Conservation (phyloP, 1,140 invertebrate species). For the Brachionus angularis region DNA sequence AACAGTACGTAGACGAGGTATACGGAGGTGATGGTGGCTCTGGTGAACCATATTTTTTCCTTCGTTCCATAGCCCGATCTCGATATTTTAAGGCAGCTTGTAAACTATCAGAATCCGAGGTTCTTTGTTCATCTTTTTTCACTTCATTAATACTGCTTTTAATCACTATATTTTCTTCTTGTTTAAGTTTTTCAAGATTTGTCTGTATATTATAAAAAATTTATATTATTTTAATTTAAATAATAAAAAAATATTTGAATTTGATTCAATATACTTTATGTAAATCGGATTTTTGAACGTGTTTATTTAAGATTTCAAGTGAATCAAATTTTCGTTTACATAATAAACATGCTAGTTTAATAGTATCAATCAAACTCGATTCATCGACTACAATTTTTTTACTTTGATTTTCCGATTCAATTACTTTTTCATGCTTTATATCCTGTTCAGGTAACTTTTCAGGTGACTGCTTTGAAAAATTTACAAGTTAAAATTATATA, state of each 20-base stretch:
- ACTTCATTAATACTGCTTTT: slow-evolving; percentile 1
- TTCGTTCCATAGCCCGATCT: slow-evolving; percentile 88
- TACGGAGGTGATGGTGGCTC: slow-evolving; percentile 63
- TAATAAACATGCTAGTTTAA: slow-evolving; percentile 83
- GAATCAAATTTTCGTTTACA: slow-evolving; percentile 91
- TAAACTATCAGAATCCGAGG: not conserved
- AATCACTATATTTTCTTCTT: not conserved
- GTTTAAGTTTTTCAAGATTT: slow-evolving; percentile 40
- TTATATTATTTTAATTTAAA: not conserved
- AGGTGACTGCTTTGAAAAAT: no score
- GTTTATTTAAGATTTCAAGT: slow-evolving; percentile 79
- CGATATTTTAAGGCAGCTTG: slow-evolving; percentile 63
- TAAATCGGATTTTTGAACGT: slow-evolving; percentile 85
- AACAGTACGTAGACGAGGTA: slow-evolving; percentile 1
- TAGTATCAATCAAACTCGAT: slow-evolving; percentile 72
- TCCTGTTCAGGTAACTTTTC: no score
- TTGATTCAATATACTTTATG: slow-evolving; percentile 68
- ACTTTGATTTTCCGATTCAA: not conserved
- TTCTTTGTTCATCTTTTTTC: not conserved
- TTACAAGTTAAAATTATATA: no score
- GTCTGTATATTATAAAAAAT: not conserved
- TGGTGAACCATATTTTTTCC: slow-evolving; percentile 86
- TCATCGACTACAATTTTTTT: slow-evolving; percentile 51
- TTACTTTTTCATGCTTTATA: not conserved
- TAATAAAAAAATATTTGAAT: not conserved